Conservation (phyloP, 2,888 invertebrate genomes). For the Malthinus seriepunctatus region DNA sequence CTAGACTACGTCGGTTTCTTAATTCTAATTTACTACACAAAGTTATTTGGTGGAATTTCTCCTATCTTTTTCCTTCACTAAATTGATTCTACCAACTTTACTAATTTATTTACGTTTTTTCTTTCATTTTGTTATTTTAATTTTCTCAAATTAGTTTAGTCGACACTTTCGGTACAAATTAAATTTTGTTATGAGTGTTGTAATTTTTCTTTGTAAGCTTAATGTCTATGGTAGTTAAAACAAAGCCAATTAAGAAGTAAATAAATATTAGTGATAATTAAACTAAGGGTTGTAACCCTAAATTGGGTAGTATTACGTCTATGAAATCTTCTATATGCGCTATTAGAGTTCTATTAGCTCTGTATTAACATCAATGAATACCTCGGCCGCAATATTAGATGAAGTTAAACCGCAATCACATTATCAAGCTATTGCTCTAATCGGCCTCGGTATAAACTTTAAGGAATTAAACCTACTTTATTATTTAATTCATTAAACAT, state of each 20-base stretch:
- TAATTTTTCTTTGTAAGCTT: background rate
- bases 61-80: constrained; percentile 17
- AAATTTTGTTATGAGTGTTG: constrained; percentile 2
- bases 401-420: constrained; percentile 45
- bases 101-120: constrained; percentile 17
- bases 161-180: background rate
- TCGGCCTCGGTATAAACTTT: constrained; percentile 44
- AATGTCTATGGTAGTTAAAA: background rate
- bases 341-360: constrained; percentile 35
- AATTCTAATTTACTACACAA: constrained; percentile 25
- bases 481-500: constrained; percentile 44
- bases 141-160: constrained; percentile 12
- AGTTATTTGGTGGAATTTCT: constrained; percentile 16
- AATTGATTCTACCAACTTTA: constrained; percentile 27
- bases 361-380: constrained; percentile 33
- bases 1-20: constrained; percentile 8
- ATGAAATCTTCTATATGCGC: constrained; percentile 30
- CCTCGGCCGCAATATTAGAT: constrained; percentile 32
- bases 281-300: constrained; percentile 26
- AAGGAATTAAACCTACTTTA: constrained; percentile 41
- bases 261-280: constrained; percentile 30
- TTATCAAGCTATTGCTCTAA: constrained; percentile 48
- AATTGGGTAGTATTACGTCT: constrained; percentile 23
- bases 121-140: constrained; percentile 24
- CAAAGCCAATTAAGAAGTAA: constrained; percentile 16